Evolutionary conservation across 2,797 vertebrate genomes (phyloP).

Genomic region (Eulemur rubriventer): DNA sequence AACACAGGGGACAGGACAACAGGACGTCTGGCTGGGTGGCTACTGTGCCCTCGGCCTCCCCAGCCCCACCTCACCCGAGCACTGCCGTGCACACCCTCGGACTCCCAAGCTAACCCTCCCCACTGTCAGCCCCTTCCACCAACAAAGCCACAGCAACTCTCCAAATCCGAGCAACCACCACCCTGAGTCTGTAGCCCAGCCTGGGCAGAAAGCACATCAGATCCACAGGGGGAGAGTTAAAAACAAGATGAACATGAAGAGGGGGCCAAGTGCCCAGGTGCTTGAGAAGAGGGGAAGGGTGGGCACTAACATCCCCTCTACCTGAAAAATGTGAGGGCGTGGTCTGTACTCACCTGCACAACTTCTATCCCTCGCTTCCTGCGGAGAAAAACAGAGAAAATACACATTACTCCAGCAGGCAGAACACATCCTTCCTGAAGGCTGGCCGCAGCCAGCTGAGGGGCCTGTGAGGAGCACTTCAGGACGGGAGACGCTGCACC

Average conservation of each 20-base stretch:
- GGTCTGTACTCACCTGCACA: conserved; percentile 92
- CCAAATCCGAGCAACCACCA: neutral
- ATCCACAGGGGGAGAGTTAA: neutral
- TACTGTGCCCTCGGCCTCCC: neutral
- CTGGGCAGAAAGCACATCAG: neutral
- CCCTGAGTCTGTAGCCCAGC: neutral
- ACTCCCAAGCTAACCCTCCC: neutral
- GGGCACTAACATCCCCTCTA: fast-evolving
- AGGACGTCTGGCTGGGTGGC: neutral
- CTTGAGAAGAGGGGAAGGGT: neutral
- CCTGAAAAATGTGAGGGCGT: fast-evolving
- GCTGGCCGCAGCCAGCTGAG: neutral
- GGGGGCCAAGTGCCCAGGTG: fast-evolving
- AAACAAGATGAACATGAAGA: neutral
- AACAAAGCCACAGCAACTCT: neutral
- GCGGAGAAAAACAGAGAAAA: conserved; percentile 80
- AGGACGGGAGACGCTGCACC: neutral
- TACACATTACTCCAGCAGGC: conserved; percentile 63
- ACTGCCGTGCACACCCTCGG: neutral
- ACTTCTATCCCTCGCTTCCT: conserved; percentile 99
- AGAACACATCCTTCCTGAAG: neutral
- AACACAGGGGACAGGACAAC: neutral
- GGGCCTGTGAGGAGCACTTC: fast-evolving
- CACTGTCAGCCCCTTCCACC: neutral
- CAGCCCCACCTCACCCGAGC: too few relatives aligned